Evolutionary conservation across 2,888 invertebrate species (phyloP), one percentile per base, ranked within the genome.

Genomic region (Hydrotaea diabolus): DNA sequence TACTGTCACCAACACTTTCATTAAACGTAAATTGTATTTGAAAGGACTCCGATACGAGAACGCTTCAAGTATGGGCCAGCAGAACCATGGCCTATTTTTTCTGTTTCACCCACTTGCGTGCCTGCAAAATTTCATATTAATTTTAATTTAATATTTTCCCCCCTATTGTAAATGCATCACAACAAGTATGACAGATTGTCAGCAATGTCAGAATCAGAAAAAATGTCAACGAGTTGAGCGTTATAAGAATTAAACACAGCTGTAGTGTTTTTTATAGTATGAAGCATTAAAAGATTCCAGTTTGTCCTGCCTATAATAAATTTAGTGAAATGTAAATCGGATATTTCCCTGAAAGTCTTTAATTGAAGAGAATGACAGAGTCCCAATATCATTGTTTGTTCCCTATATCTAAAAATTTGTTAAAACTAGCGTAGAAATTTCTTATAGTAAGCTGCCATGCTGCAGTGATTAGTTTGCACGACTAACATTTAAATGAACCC

Each of bases 131-230:
- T 49, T 49, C 49, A 2, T 49, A 49, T 49, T 31, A 49, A 49
- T 49, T 49, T 49, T 49, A 49, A 13, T 49, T 49, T 49, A n/a
- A 13, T 49, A n/a, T 49, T n/a, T 49, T 49, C 49, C n/a, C 13
- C n/a, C 49, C 13, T 49, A 15, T 15, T 15, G 39, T 39, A 39
- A 39, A 39, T 8, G 39, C 49, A 49, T 15, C 15, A 49, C n/a
- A 49, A n/a, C 4, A 49, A 49, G 1, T 49, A 59, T 83, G 80
- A 83, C 83, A 80, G 83, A 57, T 80, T 83, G 83, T 83, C 83
- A 83, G 59, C 46, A 80, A 77, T 83, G 83, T 83, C 83, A 83
- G 59, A 36, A 80, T 72, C 83, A 83, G 83, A 23, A 15, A 49
- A 49, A 49, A 8, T 49, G 49, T 49, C n/a, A n/a, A n/a, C 1